Percentiles rank a stretch among this genome's conserved stretches.
phyloP scores from a whole-genome alignment of 2,797 vertebrate genomes.

The Catamblyrhynchus diadema region DNA sequence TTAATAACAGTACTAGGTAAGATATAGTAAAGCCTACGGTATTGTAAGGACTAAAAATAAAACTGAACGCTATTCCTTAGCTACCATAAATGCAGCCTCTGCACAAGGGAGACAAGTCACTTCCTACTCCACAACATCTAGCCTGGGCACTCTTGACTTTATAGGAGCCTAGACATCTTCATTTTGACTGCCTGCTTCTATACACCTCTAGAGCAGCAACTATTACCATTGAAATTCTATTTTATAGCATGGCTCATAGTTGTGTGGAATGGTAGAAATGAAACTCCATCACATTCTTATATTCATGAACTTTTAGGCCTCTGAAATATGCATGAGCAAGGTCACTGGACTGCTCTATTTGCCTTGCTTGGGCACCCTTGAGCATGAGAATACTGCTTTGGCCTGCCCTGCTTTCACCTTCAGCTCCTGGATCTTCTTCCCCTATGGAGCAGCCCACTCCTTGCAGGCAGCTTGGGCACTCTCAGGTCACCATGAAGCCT shows the following conservation, averaged over 20 bases:
- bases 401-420: neutral
- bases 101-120: neutral
- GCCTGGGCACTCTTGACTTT: neutral
- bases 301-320: neutral
- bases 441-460: neutral
- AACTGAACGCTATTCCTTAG: neutral
- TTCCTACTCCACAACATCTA: neutral
- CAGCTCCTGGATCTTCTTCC: neutral
- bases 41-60: neutral
- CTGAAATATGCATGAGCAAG: neutral
- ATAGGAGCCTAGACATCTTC: neutral
- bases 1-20: neutral
- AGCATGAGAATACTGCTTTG: neutral
- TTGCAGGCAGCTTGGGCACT: neutral
- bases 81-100: neutral
- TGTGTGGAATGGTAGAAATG: neutral
- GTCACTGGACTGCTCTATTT: neutral
- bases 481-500: neutral
- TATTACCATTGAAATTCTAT: neutral
- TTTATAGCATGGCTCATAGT: neutral
- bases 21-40: fast-evolving
- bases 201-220: neutral
- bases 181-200: neutral
- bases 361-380: neutral
- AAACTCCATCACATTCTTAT: neutral